These are phyloP conservation scores for Chymomyza procnemis DNA, from an alignment of 2,888 invertebrate species.

Conservation along the genomic window DNA sequence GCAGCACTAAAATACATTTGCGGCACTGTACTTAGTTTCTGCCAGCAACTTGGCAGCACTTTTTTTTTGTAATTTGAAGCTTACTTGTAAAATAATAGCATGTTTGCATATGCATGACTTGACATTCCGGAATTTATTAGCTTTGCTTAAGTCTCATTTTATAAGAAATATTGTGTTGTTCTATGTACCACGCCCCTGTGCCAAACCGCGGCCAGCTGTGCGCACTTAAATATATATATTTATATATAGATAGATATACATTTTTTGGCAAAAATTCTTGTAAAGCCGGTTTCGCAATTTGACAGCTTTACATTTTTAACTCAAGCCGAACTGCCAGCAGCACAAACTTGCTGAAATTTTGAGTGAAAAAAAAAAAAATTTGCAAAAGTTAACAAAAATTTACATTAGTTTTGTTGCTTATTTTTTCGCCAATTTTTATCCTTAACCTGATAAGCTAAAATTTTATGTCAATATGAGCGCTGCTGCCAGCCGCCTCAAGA, in stretches of 20 bases:
- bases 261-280: background rate
- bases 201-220: background rate
- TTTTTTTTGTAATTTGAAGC: background rate
- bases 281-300: background rate
- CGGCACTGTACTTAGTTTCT: background rate
- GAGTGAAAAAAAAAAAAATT: background rate
- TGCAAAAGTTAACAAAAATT: background rate
- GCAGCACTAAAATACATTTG: too few relatives aligned
- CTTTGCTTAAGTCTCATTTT: background rate
- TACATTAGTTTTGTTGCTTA: slow-evolving; percentile 6
- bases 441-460: slow-evolving; percentile 47
- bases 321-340: slow-evolving; percentile 33
- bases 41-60: background rate
- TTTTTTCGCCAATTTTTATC: slow-evolving; percentile 39
- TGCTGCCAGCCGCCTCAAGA: slow-evolving; percentile 32
- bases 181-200: background rate
- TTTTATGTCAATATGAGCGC: slow-evolving; percentile 24
- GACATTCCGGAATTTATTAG: background rate
- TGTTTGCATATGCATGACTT: background rate
- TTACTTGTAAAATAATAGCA: background rate
- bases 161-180: background rate
- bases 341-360: slow-evolving; percentile 24
- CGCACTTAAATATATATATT: background rate
- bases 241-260: too few relatives aligned
- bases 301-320: background rate